phyloP scores from a whole-genome alignment of 2,797 vertebrate species.

The Acanthurus tractus region DNA sequence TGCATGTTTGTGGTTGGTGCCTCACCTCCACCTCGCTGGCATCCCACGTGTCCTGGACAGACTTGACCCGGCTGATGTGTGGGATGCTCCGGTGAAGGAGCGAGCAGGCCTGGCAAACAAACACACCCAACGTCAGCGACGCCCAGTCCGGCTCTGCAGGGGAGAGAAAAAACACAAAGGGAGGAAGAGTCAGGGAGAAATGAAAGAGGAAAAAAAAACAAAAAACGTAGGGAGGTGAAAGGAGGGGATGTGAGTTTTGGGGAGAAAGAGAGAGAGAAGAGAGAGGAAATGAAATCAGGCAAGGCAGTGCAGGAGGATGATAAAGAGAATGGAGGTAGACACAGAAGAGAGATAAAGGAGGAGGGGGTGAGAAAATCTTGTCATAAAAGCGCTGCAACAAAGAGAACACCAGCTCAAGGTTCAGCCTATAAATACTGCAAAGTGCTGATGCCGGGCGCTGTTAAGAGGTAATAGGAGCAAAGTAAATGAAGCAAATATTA shows the following conservation, averaged over 20 bases:
- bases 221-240: slow-evolving; percentile 10
- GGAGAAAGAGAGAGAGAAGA: not conserved
- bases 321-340: slow-evolving; percentile 3
- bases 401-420: slow-evolving; percentile 40
- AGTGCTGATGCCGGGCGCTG: slow-evolving; percentile 53
- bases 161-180: slow-evolving; percentile 2
- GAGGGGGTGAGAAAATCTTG: slow-evolving; percentile 26
- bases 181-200: not conserved
- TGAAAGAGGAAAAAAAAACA: not conserved
- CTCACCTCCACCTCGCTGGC: slow-evolving; percentile 92
- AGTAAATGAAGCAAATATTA: slow-evolving; percentile 64
- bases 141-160: slow-evolving; percentile 94
- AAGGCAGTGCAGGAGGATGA: not conserved
- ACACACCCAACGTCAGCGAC: slow-evolving; percentile 93
- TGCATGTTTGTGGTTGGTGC: not conserved
- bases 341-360: slow-evolving; percentile 27
- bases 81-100: slow-evolving; percentile 94
- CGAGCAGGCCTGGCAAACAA: slow-evolving; percentile 95
- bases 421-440: slow-evolving; percentile 53
- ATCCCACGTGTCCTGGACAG: slow-evolving; percentile 92
- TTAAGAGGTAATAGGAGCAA: slow-evolving; percentile 41
- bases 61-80: slow-evolving; percentile 94
- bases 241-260: not conserved
- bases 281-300: slow-evolving; percentile 34
- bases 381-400: slow-evolving; percentile 51